These are phyloP conservation scores for Smithornis capensis DNA, from an alignment of 2,113 vertebrate genomes.

Conservation along the genomic window DNA sequence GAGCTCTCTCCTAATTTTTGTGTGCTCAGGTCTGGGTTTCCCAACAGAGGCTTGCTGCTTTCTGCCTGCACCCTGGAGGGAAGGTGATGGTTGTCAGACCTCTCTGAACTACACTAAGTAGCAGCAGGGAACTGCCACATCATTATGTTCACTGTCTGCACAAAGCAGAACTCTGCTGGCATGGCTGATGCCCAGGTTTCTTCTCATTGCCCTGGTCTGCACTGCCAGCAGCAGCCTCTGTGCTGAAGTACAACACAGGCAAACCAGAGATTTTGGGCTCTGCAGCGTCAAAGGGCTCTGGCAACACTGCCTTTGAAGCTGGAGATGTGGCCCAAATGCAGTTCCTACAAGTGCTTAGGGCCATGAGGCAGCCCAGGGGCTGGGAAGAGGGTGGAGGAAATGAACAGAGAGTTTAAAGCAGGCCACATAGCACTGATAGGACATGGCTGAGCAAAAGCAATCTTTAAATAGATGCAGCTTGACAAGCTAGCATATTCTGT, in stretches of 20 bases:
- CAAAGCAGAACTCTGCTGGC: rapidly evolving
- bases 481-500: neutral
- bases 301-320: rapidly evolving
- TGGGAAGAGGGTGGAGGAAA: neutral
- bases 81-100: neutral
- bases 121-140: neutral
- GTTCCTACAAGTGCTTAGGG: neutral
- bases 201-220: neutral
- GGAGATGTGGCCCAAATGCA: neutral
- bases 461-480: neutral
- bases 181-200: neutral
- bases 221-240: rapidly evolving
- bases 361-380: neutral
- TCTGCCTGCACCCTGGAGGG: neutral
- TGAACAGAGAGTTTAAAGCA: neutral
- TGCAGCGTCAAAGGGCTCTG: neutral
- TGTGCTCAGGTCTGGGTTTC: neutral
- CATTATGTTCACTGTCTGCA: neutral
- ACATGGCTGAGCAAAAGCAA: neutral
- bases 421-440: neutral
- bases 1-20: neutral
- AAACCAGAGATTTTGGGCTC: neutral
- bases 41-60: neutral
- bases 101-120: neutral
- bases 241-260: neutral